Conservation (phyloP, 1,140 invertebrate genomes). For the Temnothorax curvispinosus region DNA sequence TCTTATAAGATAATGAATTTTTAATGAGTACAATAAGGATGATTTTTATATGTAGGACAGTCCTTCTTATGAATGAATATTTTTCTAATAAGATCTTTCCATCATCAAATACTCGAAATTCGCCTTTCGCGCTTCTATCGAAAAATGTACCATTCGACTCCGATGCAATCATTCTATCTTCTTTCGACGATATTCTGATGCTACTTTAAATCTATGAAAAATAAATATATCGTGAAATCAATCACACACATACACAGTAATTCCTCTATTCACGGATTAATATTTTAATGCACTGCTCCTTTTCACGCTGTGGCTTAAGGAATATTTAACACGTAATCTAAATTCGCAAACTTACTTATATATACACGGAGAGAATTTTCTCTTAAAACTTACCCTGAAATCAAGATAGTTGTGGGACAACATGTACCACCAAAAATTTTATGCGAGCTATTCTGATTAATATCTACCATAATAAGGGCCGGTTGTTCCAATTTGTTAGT, state of each 20-base stretch:
- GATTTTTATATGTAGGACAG: background rate
- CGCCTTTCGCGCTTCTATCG: background rate
- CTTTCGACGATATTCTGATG: background rate
- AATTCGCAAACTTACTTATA: background rate
- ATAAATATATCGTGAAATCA: background rate
- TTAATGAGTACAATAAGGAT: background rate
- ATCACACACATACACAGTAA: background rate
- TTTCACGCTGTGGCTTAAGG: background rate
- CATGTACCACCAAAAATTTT: too few species aligned
- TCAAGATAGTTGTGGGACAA: too few species aligned
- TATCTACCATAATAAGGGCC: too few species aligned
- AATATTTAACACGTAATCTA: background rate
- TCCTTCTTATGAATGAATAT: background rate
- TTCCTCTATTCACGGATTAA: background rate
- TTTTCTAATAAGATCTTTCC: background rate
- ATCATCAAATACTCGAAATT: background rate
- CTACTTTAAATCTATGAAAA: background rate
- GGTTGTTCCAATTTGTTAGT: too few species aligned
- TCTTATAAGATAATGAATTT: background rate
- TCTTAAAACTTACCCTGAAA: too few species aligned
- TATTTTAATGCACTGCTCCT: background rate
- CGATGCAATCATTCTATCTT: background rate
- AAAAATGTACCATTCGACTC: background rate
- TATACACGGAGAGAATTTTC: background rate
- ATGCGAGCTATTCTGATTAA: too few species aligned